phyloP scores from a whole-genome alignment of 1,140 invertebrate genomes.

The Caenorhabditis inopinata region DNA sequence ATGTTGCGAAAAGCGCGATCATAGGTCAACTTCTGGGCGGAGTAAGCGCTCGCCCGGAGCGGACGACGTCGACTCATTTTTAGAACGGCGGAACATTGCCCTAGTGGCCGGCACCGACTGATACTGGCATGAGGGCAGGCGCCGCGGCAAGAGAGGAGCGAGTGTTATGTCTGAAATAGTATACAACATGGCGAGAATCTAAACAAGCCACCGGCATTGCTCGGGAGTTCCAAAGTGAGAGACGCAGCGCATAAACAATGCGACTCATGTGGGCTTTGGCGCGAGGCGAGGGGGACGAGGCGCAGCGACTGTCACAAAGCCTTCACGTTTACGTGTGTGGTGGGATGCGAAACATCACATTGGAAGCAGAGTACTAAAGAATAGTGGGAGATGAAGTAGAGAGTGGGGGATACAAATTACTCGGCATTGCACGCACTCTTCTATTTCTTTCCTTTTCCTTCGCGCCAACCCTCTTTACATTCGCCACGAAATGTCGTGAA shows the following conservation, averaged over 20 bases:
- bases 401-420: slow-evolving; percentile 21
- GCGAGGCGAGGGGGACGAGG: not conserved
- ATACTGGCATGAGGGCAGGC: not conserved
- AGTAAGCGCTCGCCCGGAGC: not conserved
- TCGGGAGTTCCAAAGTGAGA: not conserved
- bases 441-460: not conserved
- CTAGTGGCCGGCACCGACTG: not conserved
- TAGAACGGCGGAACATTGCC: slow-evolving; percentile 13
- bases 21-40: not conserved
- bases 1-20: slow-evolving; percentile 31
- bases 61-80: not conserved
- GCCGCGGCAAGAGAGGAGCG: not conserved
- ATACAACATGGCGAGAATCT: not conserved
- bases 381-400: not conserved
- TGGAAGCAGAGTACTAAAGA: slow-evolving; percentile 7
- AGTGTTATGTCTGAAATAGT: not conserved
- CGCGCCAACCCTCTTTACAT: not conserved
- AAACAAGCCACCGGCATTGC: no score
- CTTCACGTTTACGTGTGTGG: slow-evolving; percentile 3
- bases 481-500: slow-evolving; percentile 2
- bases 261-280: not conserved
- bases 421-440: slow-evolving; percentile 18
- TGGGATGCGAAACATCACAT: slow-evolving; percentile 6
- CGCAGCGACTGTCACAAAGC: not conserved
- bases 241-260: slow-evolving; percentile 11